Evolutionary conservation across 1,140 invertebrate species (phyloP).

Genomic region (Eriosoma lanigerum): DNA sequence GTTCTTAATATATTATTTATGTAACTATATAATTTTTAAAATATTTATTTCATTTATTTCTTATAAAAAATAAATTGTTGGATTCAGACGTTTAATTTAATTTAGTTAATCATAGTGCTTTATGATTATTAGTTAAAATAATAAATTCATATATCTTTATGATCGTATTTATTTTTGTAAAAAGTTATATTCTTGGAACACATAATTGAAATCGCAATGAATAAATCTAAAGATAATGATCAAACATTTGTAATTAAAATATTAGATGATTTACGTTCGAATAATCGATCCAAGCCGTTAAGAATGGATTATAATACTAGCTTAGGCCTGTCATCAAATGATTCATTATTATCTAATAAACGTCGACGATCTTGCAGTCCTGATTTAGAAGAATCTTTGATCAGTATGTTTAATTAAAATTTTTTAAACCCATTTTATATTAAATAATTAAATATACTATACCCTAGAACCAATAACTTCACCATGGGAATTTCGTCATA

Average conservation of each 20-base stretch:
- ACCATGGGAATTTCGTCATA: conserved; percentile 64
- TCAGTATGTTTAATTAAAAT: background rate
- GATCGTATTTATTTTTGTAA: background rate
- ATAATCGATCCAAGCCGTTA: background rate
- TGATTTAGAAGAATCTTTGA: conserved; percentile 31
- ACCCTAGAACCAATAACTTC: conserved; percentile 58
- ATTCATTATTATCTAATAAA: conserved; percentile 47
- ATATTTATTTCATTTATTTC: too few species aligned
- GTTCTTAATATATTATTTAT: too few species aligned
- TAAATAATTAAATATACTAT: background rate
- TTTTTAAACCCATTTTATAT: background rate
- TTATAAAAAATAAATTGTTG: too few species aligned
- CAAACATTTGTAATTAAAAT: conserved; percentile 53
- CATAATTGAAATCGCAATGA: conserved; percentile 24
- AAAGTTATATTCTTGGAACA: background rate
- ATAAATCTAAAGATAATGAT: conserved; percentile 50
- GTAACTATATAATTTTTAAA: too few species aligned
- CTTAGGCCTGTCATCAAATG: background rate
- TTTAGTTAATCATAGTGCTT: background rate
- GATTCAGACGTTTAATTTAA: too few species aligned
- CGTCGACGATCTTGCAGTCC: conserved; percentile 48
- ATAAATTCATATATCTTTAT: background rate
- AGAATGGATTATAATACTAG: conserved; percentile 22
- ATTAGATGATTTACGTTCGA: conserved; percentile 52
- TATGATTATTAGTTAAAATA: background rate